A percentile compares a stretch with the other conserved stretches of the same genome.
phyloP scores from a whole-genome alignment of 2,797 vertebrate species.

The Enteromius thamalakanensis region DNA sequence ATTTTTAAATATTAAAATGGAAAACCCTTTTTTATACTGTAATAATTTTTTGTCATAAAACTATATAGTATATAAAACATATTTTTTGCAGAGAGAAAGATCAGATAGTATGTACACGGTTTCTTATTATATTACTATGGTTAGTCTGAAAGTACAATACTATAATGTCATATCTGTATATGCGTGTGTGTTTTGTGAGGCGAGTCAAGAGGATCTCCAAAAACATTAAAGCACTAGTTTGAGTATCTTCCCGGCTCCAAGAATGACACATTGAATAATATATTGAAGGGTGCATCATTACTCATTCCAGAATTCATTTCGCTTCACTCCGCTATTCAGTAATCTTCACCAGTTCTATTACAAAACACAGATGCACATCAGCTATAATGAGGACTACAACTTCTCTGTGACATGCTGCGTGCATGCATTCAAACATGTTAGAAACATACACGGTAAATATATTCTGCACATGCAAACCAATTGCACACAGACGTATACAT shows the following conservation, averaged over 20 bases:
- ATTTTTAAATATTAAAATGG: neutral
- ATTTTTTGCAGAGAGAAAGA: neutral
- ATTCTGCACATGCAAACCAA: conserved; percentile 28
- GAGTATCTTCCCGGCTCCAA: conserved; percentile 53
- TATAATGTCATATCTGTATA: conserved; percentile 6
- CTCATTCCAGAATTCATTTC: conserved; percentile 58
- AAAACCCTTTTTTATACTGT: neutral
- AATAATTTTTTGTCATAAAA: neutral
- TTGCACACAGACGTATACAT: conserved; percentile 29
- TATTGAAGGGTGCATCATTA: conserved; percentile 57
- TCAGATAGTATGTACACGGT: neutral
- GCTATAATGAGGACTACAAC: conserved; percentile 42
- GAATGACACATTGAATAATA: conserved; percentile 57
- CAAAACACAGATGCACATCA: conserved; percentile 50
- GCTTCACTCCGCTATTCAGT: conserved; percentile 32
- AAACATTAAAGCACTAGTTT: conserved; percentile 54
- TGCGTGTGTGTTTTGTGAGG: conserved; percentile 17
- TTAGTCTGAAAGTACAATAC: neutral
- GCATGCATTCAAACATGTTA: conserved; percentile 5
- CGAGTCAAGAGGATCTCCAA: conserved; percentile 46
- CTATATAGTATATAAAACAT: neutral
- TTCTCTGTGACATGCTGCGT: neutral
- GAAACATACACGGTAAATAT: conserved; percentile 1
- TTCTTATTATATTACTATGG: neutral
- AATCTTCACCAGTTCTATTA: conserved; percentile 54